These are phyloP conservation scores for Ariolimax columbianus DNA, from an alignment of 2,888 invertebrate species.

Conservation along the genomic window DNA sequence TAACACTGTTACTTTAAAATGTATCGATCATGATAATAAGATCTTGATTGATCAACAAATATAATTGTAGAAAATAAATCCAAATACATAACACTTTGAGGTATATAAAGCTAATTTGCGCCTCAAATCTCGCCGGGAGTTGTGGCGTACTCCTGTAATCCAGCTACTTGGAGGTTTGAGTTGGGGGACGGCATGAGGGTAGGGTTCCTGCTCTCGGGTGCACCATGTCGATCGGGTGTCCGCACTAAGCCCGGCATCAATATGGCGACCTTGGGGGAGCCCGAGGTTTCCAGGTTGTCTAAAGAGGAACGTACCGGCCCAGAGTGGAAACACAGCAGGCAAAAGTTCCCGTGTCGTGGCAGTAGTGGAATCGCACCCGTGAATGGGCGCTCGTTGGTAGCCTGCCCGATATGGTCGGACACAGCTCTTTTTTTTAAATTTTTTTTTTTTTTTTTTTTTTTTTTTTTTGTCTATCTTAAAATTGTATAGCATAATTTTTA, in stretches of 20 bases:
- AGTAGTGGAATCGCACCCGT: constrained; percentile 88
- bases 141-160: too few species aligned
- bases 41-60: too few species aligned
- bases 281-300: constrained; percentile 90
- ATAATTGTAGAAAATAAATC: too few species aligned
- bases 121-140: constrained; percentile 82
- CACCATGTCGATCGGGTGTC: constrained; percentile 90
- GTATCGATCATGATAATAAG: too few species aligned
- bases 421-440: constrained; percentile 75
- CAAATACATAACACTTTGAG: too few species aligned
- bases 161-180: constrained; percentile 87
- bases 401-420: constrained; percentile 89
- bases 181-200: constrained; percentile 92
- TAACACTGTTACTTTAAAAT: too few species aligned
- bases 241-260: too few species aligned
- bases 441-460: constrained; percentile 28
- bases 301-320: constrained; percentile 99
- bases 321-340: constrained; percentile 99
- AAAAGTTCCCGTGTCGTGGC: constrained; percentile 98
- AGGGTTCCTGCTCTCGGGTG: constrained; percentile 85
- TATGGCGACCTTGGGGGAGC: constrained; percentile 92
- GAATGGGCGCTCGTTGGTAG: constrained; percentile 90
- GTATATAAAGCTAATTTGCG: neutral
- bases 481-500: too few species aligned
- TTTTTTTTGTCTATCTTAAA: neutral